A percentile compares a stretch with the other conserved stretches of the same genome.
These are phyloP conservation scores for Microtus montanus DNA, from an alignment of 2,113 vertebrate genomes.

Conservation along the genomic window DNA sequence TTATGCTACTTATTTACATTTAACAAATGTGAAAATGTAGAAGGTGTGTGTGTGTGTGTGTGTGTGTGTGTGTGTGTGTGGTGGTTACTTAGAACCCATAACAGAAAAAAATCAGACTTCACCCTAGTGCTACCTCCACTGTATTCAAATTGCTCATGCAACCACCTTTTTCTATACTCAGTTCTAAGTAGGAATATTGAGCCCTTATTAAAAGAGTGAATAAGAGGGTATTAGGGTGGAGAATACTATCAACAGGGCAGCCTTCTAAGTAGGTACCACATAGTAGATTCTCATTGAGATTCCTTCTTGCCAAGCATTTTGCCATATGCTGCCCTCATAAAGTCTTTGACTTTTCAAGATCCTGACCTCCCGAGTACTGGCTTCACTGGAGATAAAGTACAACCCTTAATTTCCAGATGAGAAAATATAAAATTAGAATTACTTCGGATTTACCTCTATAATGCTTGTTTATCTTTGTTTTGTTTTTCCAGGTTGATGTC, in stretches of 20 bases:
- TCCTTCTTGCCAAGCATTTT: background rate
- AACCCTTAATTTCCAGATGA: background rate
- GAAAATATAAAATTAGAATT: background rate
- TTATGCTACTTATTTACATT: background rate
- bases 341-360: background rate
- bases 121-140: background rate
- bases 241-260: background rate
- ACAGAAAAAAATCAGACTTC: background rate
- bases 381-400: background rate
- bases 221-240: background rate
- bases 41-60: background rate
- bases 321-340: background rate
- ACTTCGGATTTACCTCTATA: background rate
- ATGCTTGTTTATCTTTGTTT: background rate
- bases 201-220: background rate
- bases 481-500: background rate
- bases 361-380: background rate
- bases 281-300: background rate
- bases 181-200: background rate
- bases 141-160: rapidly evolving
- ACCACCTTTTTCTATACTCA: background rate
- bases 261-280: background rate
- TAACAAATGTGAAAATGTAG: background rate
- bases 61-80: background rate
- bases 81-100: background rate